Evolutionary conservation across 1,140 invertebrate genomes (phyloP).

Genomic region (Neelides sp.): DNA sequence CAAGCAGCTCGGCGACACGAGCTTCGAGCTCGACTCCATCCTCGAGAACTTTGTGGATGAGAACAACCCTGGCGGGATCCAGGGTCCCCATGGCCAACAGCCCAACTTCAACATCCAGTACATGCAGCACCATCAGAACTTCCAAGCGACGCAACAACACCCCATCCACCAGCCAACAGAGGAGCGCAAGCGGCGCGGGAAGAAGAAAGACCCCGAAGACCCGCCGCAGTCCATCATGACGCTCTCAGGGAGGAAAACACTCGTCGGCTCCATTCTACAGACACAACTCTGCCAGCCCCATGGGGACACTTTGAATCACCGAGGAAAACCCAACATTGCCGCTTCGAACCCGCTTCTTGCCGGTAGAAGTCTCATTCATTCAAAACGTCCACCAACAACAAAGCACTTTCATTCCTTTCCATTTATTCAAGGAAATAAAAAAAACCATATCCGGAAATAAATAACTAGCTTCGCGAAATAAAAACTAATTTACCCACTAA

Average conservation of each 20-base stretch:
- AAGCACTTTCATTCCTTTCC: neutral
- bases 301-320: conserved; percentile 17
- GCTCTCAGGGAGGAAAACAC: neutral
- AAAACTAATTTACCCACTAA: too few relatives aligned
- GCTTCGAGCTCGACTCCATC: conserved; percentile 44
- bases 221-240: neutral
- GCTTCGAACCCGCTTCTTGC: conserved; percentile 67
- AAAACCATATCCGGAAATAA: too few relatives aligned
- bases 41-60: conserved; percentile 37
- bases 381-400: too few relatives aligned
- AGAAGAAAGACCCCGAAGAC: neutral
- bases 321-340: conserved; percentile 55
- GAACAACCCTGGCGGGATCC: conserved; percentile 17
- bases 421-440: neutral
- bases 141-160: conserved; percentile 13
- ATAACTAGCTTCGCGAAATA: too few relatives aligned
- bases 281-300: conserved; percentile 27
- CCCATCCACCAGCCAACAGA: conserved; percentile 15
- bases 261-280: conserved; percentile 23
- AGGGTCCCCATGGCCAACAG: neutral
- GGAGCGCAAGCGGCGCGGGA: conserved; percentile 4
- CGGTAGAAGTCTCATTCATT: conserved; percentile 40
- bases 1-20: conserved; percentile 53
- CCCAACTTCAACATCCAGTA: neutral
- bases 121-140: neutral